Evolutionary conservation across 2,113 vertebrate genomes (phyloP).

Genomic region (Grantiella picta): DNA sequence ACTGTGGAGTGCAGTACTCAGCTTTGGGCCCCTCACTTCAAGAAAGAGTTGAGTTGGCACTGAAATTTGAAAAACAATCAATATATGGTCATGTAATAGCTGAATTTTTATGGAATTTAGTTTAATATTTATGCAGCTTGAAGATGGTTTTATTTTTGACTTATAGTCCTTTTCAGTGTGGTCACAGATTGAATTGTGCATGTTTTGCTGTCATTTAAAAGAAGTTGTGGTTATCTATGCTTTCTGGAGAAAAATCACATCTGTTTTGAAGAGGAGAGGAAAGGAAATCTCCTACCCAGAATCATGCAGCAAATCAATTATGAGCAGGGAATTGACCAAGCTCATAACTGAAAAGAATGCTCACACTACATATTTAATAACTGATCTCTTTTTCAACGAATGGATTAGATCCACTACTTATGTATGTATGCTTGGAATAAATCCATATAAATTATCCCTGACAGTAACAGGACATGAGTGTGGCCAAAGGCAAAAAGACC

Average conservation of each 20-base stretch:
- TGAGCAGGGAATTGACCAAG: not conserved
- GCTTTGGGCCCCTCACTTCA: not conserved
- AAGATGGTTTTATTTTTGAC: not conserved
- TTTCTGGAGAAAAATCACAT: not conserved
- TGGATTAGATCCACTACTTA: not conserved
- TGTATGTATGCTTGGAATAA: conserved; percentile 9
- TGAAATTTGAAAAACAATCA: not conserved
- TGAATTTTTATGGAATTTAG: not conserved
- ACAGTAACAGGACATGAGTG: not conserved
- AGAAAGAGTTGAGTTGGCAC: not conserved
- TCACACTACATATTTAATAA: not conserved
- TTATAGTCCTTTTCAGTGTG: not conserved
- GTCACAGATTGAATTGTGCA: not conserved
- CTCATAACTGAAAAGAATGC: not conserved
- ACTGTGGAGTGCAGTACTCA: not conserved
- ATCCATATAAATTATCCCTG: not conserved
- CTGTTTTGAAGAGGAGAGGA: not conserved
- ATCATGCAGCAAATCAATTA: not conserved
- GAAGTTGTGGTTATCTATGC: not conserved
- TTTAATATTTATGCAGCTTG: not conserved
- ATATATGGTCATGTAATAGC: not conserved
- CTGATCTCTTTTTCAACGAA: not conserved
- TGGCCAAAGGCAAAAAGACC: not conserved
- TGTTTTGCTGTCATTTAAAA: not conserved
- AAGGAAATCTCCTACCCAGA: not conserved